These are phyloP conservation scores for Nothoprocta pentlandii DNA, from an alignment of 2,113 vertebrate genomes.

Conservation along the genomic window DNA sequence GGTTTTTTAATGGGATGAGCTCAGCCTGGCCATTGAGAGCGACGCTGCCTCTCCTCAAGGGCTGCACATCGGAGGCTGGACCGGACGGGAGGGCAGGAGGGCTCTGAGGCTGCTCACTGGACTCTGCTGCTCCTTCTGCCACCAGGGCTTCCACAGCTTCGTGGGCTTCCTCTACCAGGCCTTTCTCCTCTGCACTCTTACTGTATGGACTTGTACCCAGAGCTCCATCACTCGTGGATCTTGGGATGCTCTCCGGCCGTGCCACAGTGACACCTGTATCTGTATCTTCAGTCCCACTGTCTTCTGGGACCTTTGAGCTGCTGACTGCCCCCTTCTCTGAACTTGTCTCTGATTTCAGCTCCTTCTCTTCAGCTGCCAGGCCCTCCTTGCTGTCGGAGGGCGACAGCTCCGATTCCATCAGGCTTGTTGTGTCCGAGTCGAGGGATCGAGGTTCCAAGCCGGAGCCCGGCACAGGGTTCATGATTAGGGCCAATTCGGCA, in stretches of 20 bases:
- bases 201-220: not conserved
- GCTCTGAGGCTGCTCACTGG: slow-evolving; percentile 13
- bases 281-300: slow-evolving; percentile 67
- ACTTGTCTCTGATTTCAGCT: slow-evolving; percentile 65
- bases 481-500: slow-evolving; percentile 87
- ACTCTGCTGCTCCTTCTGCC: slow-evolving; percentile 50
- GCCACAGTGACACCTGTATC: not conserved
- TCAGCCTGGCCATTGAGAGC: slow-evolving; percentile 64
- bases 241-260: slow-evolving; percentile 7
- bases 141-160: slow-evolving; percentile 85
- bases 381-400: slow-evolving; percentile 78
- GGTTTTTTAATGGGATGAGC: slow-evolving; percentile 80
- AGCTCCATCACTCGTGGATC: slow-evolving; percentile 38
- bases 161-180: slow-evolving; percentile 83
- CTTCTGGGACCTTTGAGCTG: slow-evolving; percentile 68
- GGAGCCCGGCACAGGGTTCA: slow-evolving; percentile 78
- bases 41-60: not conserved
- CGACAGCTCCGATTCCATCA: slow-evolving; percentile 88
- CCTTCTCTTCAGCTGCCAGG: slow-evolving; percentile 46
- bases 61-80: not conserved
- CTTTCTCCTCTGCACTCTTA: slow-evolving; percentile 71
- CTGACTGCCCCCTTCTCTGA: slow-evolving; percentile 63
- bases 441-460: slow-evolving; percentile 78
- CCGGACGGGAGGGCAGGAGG: slow-evolving; percentile 45
- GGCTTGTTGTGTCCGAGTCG: slow-evolving; percentile 90